Evolutionary conservation across 2,113 vertebrate genomes (phyloP).

Genomic region (Brevimyrus niger): DNA sequence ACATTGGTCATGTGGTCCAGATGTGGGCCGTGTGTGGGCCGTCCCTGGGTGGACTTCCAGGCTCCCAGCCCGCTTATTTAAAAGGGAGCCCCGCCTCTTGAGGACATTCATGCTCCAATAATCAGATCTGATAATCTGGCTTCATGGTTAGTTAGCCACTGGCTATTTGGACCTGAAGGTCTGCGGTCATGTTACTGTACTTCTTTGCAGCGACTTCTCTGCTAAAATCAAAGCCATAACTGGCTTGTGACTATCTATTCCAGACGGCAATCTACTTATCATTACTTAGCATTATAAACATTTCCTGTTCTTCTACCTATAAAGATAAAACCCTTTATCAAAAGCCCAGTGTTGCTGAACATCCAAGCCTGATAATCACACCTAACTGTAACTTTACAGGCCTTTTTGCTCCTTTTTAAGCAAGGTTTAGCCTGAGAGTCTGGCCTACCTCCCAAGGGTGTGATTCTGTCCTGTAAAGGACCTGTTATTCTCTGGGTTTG

Average conservation of each 20-base stretch:
- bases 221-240: background rate
- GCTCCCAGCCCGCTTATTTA: conserved; percentile 20
- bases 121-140: conserved; percentile 37
- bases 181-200: conserved; percentile 20
- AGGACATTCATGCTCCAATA: conserved; percentile 44
- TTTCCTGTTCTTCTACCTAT: background rate
- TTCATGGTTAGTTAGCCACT: conserved; percentile 36
- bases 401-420: background rate
- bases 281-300: background rate
- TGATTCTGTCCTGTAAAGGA: background rate
- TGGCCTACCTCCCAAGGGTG: background rate
- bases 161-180: conserved; percentile 26
- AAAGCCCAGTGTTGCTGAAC: background rate
- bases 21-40: background rate
- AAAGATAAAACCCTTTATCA: background rate
- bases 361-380: background rate
- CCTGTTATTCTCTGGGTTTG: background rate
- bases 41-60: conserved; percentile 5
- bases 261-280: background rate
- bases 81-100: conserved; percentile 19
- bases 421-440: background rate
- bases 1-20: background rate
- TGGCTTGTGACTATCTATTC: background rate
- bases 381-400: background rate
- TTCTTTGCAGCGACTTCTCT: conserved; percentile 14